Evolutionary conservation across 2,113 vertebrate genomes (phyloP).

Genomic region (Periophthalmus modestus): DNA sequence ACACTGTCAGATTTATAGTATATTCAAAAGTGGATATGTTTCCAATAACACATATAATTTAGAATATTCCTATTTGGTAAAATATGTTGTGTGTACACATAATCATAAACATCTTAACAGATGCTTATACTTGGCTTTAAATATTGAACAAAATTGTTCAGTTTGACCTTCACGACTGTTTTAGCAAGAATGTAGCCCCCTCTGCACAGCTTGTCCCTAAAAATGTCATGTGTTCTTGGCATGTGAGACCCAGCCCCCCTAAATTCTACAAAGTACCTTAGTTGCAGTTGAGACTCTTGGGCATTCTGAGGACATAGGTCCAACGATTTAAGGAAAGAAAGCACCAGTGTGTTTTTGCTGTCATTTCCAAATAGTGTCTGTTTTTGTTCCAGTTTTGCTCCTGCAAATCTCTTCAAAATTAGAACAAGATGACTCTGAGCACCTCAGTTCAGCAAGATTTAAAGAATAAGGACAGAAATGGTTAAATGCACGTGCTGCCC

Average conservation of each 20-base stretch:
- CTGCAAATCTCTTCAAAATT: slow-evolving; percentile 33
- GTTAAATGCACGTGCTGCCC: slow-evolving; percentile 59
- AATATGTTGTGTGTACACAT: background rate
- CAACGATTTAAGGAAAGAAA: slow-evolving; percentile 23
- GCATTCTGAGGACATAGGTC: slow-evolving; percentile 12
- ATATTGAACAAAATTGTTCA: background rate
- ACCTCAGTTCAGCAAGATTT: background rate
- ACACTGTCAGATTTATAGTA: slow-evolving; percentile 25
- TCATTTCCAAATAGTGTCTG: slow-evolving; percentile 30
- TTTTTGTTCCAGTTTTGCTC: slow-evolving; percentile 23
- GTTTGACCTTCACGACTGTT: slow-evolving; percentile 20
- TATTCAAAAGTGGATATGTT: slow-evolving; percentile 17
- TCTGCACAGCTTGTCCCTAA: background rate
- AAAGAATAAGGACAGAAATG: background rate
- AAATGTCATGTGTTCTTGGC: slow-evolving; percentile 16
- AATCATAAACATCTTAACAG: slow-evolving; percentile 3
- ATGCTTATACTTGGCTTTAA: background rate
- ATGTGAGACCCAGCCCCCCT: slow-evolving; percentile 6
- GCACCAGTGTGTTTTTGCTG: slow-evolving; percentile 33
- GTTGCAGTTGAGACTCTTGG: slow-evolving; percentile 41
- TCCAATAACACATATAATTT: background rate
- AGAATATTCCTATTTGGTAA: slow-evolving; percentile 17
- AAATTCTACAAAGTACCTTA: background rate
- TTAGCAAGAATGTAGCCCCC: background rate
- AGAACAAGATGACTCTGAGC: slow-evolving; percentile 52